Base-by-base conservation (phyloP, 2,797 vertebrate species). In the Rachycentron canadum region DNA sequence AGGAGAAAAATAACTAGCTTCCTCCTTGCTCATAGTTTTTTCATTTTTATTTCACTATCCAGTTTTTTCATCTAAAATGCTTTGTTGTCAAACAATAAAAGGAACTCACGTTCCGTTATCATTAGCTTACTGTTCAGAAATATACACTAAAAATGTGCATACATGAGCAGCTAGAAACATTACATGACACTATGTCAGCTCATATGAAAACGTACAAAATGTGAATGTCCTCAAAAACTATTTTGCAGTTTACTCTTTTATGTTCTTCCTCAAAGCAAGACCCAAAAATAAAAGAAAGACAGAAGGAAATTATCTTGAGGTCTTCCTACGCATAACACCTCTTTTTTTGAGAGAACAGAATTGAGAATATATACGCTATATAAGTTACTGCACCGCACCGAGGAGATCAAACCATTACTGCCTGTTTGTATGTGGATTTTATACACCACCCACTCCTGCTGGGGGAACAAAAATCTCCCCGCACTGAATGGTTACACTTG, bases 121-220 rank as follows among this genome's bases (percentile, higher is more conserved):
- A 91, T 95, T 94, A 92, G 95, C 95, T 97, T 96, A 96, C 96
- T 96, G 96, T 97, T 97, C 96, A 96, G 96, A 96, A 97, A 98
- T 97, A 98, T 96, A 97, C 96, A 97, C 97, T 96, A 95, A 95
- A 97, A 96, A 96, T 97, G 97, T 98, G 97, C 97, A 97, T 96
- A 97, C 95, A 94, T 95, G 95, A 97, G 97, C 97, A 97, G 97
- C 96, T 97, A 97, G 95, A 96, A 96, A 97, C 96, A 96, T 97
- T 93, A 98, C 97, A 96, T 96, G 96, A 97, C 97, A 96, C 97
- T 95, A 97, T 95, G 97, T 97, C 96, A 96, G 97, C 97, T 97
- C 95, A 95, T 98, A 97, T 97, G 97, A 97, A 99, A 98, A 98
- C 96, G 95, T 97, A 99, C 96, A 97, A 97, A 98, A 98, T 97